These are phyloP conservation scores for Keiferia lycopersicella DNA, from an alignment of 2,888 invertebrate genomes.

Conservation along the genomic window DNA sequence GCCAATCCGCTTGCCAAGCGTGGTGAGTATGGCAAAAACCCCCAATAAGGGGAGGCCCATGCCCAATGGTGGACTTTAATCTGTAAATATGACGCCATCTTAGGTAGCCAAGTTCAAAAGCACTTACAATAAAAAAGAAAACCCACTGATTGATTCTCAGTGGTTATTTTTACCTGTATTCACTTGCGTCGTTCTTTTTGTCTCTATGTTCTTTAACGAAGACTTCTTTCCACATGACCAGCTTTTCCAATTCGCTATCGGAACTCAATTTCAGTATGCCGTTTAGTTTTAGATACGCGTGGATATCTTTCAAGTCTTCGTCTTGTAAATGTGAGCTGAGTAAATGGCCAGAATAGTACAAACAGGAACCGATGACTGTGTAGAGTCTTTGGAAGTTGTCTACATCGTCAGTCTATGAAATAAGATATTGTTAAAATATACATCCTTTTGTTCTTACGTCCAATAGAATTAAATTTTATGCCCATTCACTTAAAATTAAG, in stretches of 20 bases:
- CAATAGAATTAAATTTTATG: too few relatives aligned
- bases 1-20: too few relatives aligned
- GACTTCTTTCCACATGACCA: conserved; percentile 90
- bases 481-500: too few relatives aligned
- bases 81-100: too few relatives aligned
- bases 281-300: conserved; percentile 87
- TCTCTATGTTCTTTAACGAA: conserved; percentile 78
- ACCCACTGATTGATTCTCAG: too few relatives aligned
- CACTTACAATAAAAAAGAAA: too few relatives aligned
- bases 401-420: conserved; percentile 86
- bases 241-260: conserved; percentile 84
- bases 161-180: conserved; percentile 71
- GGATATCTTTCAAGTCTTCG: conserved; percentile 87
- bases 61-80: too few relatives aligned
- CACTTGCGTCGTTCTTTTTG: conserved; percentile 55
- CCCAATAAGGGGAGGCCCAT: too few relatives aligned
- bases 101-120: too few relatives aligned
- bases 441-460: too few relatives aligned
- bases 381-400: conserved; percentile 88
- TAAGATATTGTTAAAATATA: too few relatives aligned
- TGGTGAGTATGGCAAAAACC: too few relatives aligned
- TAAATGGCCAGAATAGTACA: conserved; percentile 86
- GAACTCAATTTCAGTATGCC: conserved; percentile 86
- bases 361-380: conserved; percentile 84
- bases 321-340: conserved; percentile 89